Percentiles rank a stretch among this genome's conserved stretches.
Conservation (phyloP, 2,113 vertebrate species). For the Chauna torquata region DNA sequence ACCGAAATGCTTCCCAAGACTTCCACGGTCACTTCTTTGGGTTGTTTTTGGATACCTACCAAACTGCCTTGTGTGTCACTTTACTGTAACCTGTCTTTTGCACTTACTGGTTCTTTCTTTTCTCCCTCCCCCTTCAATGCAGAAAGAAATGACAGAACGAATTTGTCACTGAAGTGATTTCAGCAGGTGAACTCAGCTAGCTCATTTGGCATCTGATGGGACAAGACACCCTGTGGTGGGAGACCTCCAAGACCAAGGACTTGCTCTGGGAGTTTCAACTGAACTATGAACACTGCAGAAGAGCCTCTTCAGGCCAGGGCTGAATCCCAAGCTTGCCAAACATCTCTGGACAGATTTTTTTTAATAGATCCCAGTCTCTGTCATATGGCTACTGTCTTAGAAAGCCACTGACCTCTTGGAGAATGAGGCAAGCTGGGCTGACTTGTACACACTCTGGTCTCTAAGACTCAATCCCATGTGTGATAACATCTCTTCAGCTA, state of each 20-base stretch:
- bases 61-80: neutral
- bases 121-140: conserved; percentile 56
- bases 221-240: neutral
- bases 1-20: neutral
- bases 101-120: neutral
- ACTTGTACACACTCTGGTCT: conserved; percentile 9
- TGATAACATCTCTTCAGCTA: neutral
- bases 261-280: neutral
- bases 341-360: neutral
- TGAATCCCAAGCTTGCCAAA: neutral
- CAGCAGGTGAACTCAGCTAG: neutral
- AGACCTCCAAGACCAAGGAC: neutral
- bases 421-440: neutral
- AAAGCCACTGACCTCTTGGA: neutral
- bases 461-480: neutral
- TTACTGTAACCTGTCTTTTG: neutral
- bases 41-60: neutral
- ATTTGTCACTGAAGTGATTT: conserved; percentile 82
- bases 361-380: neutral
- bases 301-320: neutral
- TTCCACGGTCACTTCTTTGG: neutral
- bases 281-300: neutral
- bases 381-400: neutral
- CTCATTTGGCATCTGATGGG: fast-evolving
- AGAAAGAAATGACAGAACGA: conserved; percentile 93